phyloP scores from a whole-genome alignment of 53 echinoderm and acorn worm genomes.

The Mesocentrotus franciscanus region DNA sequence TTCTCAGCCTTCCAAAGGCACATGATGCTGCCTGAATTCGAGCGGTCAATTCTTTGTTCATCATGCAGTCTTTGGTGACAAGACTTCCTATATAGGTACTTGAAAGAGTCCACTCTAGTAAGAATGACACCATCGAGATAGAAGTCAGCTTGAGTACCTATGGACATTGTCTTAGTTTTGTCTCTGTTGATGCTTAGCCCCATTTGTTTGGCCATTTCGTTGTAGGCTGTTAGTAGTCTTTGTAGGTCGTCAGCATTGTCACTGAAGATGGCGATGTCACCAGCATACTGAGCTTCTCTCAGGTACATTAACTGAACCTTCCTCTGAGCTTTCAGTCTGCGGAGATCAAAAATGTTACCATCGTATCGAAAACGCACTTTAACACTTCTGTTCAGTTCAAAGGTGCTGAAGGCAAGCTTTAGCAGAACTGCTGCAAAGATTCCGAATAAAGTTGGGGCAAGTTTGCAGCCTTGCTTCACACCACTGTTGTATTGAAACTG shows the following conservation, averaged over 20 bases:
- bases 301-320: neutral
- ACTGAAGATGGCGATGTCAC: neutral
- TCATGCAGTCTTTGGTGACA: conserved; percentile 49
- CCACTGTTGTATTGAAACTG: too few species aligned
- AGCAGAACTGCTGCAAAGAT: too few species aligned
- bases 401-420: too few species aligned
- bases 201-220: too few species aligned
- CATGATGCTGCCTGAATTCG: neutral
- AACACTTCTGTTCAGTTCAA: too few species aligned
- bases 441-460: too few species aligned
- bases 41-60: neutral
- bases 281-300: neutral
- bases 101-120: conserved; percentile 53
- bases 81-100: conserved; percentile 18
- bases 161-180: too few species aligned
- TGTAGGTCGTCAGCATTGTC: neutral
- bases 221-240: too few species aligned
- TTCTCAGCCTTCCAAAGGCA: too few species aligned
- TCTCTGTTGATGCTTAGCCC: too few species aligned
- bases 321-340: neutral
- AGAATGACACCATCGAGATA: neutral
- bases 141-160: neutral
- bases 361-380: neutral
- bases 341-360: neutral
- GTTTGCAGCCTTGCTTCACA: too few species aligned